Evolutionary conservation across 2,888 invertebrate species (phyloP).

Genomic region (Antheraea yamamai): DNA sequence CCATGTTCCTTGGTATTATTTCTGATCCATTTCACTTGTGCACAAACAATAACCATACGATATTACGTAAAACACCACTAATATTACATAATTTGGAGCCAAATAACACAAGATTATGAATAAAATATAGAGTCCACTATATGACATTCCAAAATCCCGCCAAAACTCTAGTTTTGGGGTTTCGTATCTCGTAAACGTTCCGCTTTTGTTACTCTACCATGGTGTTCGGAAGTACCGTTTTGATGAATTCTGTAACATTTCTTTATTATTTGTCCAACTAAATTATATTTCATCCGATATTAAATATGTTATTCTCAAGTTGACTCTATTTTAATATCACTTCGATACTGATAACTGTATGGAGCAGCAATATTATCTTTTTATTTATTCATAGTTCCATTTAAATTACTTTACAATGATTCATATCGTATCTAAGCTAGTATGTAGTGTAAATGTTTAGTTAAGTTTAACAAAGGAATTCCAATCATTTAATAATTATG

Average conservation of each 20-base stretch:
- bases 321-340: background rate
- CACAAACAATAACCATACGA: too few species aligned
- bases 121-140: too few species aligned
- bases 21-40: too few species aligned
- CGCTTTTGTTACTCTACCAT: background rate
- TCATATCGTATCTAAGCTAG: background rate
- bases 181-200: constrained; percentile 37
- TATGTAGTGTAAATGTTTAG: background rate
- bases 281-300: background rate
- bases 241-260: background rate
- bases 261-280: background rate
- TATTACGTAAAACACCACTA: too few species aligned
- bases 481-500: too few species aligned
- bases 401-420: too few species aligned
- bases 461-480: background rate
- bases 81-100: too few species aligned
- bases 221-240: background rate
- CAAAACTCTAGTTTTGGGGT: constrained; percentile 26
- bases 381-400: background rate
- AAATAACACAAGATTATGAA: too few species aligned
- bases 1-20: too few species aligned
- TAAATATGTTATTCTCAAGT: background rate
- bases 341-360: background rate
- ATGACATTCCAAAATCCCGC: too few species aligned
- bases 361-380: background rate